Evolutionary conservation across 2,113 vertebrate species (phyloP).

Genomic region (Clarias gariepinus): DNA sequence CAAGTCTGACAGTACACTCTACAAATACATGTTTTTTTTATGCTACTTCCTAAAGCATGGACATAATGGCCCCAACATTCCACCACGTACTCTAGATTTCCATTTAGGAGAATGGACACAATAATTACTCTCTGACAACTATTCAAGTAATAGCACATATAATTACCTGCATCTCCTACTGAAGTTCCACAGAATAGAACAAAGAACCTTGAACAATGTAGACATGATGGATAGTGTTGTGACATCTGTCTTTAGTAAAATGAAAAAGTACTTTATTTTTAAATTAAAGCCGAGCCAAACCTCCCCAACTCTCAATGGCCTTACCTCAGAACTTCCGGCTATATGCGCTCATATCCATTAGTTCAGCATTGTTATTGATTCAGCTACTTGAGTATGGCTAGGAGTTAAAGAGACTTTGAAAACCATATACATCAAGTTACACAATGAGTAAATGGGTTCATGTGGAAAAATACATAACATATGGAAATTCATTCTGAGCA

Average conservation of each 20-base stretch:
- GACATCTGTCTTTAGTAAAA: constrained; percentile 44
- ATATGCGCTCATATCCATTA: constrained; percentile 8
- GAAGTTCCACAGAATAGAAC: constrained; percentile 22
- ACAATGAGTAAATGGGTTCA: background rate
- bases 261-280: constrained; percentile 58
- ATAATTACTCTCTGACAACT: constrained; percentile 44
- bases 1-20: background rate
- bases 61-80: constrained; percentile 28
- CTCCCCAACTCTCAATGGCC: background rate
- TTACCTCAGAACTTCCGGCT: constrained; percentile 14
- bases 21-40: constrained; percentile 43
- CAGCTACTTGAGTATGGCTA: constrained; percentile 1
- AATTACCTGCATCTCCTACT: constrained; percentile 43
- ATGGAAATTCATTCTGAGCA: background rate
- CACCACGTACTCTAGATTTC: constrained; percentile 28
- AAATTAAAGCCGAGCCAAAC: constrained; percentile 50
- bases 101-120: constrained; percentile 44
- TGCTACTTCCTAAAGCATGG: constrained; percentile 27
- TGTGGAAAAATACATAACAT: background rate
- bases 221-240: constrained; percentile 38
- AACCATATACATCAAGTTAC: background rate
- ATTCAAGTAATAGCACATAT: constrained; percentile 36
- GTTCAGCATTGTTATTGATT: constrained; percentile 35
- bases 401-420: background rate
- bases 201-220: constrained; percentile 31